Conservation (phyloP, 2,113 vertebrate species). For the Pholis gunnellus region DNA sequence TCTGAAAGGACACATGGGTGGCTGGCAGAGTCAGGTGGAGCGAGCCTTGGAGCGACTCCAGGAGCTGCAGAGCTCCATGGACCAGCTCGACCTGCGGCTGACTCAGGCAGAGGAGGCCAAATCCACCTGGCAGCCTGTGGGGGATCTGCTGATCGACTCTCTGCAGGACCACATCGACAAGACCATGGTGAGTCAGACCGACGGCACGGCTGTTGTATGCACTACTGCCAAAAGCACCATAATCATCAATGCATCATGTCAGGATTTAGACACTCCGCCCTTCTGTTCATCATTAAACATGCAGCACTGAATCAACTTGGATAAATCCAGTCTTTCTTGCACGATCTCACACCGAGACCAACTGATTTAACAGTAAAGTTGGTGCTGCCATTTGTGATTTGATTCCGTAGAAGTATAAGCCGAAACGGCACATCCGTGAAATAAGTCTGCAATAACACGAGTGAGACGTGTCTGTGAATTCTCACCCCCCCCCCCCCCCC, state of each 20-base stretch:
- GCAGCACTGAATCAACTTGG: background rate
- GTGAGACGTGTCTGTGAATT: background rate
- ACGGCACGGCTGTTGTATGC: background rate
- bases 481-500: background rate
- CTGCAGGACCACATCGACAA: constrained; percentile 95
- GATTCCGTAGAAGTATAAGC: background rate
- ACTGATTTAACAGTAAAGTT: constrained; percentile 3
- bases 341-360: background rate
- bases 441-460: background rate
- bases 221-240: background rate
- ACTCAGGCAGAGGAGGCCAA: constrained; percentile 89
- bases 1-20: constrained; percentile 85
- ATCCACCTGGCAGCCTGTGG: constrained; percentile 91
- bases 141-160: constrained; percentile 94
- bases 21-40: constrained; percentile 95
- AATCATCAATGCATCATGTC: background rate
- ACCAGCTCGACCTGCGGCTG: constrained; percentile 91
- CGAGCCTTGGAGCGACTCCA: constrained; percentile 90
- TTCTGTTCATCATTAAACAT: background rate
- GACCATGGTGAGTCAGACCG: constrained; percentile 85
- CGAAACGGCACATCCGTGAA: background rate
- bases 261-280: background rate
- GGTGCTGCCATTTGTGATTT: background rate
- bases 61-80: constrained; percentile 95
- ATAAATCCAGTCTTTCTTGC: background rate